phyloP scores from a whole-genome alignment of 2,113 vertebrate genomes.

The Riparia riparia region DNA sequence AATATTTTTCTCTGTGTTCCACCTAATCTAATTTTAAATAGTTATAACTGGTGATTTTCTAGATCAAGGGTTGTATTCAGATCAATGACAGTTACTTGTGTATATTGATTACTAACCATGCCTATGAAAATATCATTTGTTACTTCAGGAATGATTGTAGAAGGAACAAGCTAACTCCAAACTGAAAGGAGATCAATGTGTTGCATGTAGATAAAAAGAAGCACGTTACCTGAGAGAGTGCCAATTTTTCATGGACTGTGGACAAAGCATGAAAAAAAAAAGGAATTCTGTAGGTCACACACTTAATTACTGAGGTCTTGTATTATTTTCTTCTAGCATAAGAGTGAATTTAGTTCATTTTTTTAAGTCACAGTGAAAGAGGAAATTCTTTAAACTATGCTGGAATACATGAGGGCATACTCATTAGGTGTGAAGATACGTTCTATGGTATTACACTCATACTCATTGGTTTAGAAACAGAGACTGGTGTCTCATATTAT shows the following conservation, averaged over 20 bases:
- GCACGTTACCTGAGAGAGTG: constrained; percentile 71
- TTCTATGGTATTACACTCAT: not conserved
- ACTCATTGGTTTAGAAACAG: not conserved
- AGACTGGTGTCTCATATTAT: not conserved
- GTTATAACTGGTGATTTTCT: constrained; percentile 77
- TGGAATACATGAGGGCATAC: not conserved
- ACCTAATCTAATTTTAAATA: constrained; percentile 72
- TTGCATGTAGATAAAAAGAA: constrained; percentile 75
- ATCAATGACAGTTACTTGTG: constrained; percentile 78
- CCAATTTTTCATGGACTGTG: constrained; percentile 72
- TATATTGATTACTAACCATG: constrained; percentile 77
- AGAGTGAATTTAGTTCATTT: not conserved
- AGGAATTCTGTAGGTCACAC: constrained; percentile 38
- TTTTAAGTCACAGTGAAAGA: constrained; percentile 16
- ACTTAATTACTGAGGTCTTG: constrained; percentile 34
- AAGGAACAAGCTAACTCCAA: constrained; percentile 71
- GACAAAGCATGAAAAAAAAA: constrained; percentile 60
- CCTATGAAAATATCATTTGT: constrained; percentile 79
- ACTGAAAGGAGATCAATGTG: constrained; percentile 73
- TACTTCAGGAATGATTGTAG: constrained; percentile 68
- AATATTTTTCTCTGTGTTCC: constrained; percentile 48
- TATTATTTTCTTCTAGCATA: constrained; percentile 40
- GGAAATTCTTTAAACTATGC: constrained; percentile 22
- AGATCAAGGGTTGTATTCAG: constrained; percentile 72
- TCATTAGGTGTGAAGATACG: not conserved